phyloP scores from a whole-genome alignment of 2,797 vertebrate genomes.

The Toxotes lorentzi region DNA sequence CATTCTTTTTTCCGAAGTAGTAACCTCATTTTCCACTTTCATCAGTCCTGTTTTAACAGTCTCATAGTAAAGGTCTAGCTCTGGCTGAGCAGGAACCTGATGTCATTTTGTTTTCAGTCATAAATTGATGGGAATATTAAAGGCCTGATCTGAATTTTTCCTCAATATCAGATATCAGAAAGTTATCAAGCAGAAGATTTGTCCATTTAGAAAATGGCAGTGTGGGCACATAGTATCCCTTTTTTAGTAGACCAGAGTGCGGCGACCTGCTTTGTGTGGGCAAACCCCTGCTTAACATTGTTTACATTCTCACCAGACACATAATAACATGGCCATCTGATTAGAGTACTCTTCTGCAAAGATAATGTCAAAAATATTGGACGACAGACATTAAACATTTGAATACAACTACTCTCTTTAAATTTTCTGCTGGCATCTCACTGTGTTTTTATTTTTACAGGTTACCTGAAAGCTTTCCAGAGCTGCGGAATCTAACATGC shows the following conservation, averaged over 20 bases:
- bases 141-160: not conserved
- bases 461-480: conserved; percentile 96
- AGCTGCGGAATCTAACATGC: conserved; percentile 94
- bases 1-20: conserved; percentile 46
- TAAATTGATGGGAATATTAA: not conserved
- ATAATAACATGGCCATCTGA: not conserved
- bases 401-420: not conserved
- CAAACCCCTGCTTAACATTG: not conserved
- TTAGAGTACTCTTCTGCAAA: not conserved
- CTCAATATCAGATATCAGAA: too few species aligned
- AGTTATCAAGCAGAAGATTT: too few species aligned
- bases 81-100: not conserved
- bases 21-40: conserved; percentile 43
- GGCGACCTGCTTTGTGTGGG: not conserved
- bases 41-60: conserved; percentile 21
- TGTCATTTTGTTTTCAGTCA: conserved; percentile 8
- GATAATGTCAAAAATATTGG: not conserved
- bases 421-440: conserved; percentile 8
- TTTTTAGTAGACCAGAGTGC: not conserved
- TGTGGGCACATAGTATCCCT: too few species aligned
- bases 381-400: not conserved
- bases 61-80: conserved; percentile 18
- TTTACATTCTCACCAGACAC: not conserved
- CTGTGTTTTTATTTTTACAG: conserved; percentile 79
- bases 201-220: not conserved